Conservation (phyloP, 2,113 vertebrate species). For the Xyrauchen texanus region DNA sequence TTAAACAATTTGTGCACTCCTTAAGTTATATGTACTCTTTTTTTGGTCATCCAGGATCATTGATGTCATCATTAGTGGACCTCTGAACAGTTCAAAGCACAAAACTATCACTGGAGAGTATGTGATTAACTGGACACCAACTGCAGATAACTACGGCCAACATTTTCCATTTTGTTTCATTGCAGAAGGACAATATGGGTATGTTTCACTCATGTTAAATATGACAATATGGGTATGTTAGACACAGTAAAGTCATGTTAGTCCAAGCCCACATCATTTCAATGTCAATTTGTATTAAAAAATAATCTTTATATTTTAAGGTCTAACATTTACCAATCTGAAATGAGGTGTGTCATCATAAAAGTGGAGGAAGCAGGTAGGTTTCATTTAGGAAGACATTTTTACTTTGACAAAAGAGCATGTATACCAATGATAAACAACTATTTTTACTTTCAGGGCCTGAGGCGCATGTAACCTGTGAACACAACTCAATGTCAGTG, state of each 20-base stretch:
- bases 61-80: constrained; percentile 59
- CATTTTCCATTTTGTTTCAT: constrained; percentile 64
- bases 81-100: constrained; percentile 46
- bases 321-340: no score
- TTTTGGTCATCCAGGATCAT: constrained; percentile 43
- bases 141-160: constrained; percentile 45
- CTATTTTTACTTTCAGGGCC: not conserved
- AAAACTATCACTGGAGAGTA: constrained; percentile 5
- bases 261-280: no score
- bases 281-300: no score
- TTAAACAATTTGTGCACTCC: no score
- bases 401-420: no score
- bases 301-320: no score
- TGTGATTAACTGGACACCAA: constrained; percentile 60
- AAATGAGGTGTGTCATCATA: no score
- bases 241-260: not conserved
- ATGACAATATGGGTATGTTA: constrained; percentile 49
- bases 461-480: not conserved
- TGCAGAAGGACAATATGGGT: constrained; percentile 56
- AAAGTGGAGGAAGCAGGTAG: no score
- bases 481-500: constrained; percentile 19
- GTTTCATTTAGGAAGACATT: no score
- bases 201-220: constrained; percentile 36
- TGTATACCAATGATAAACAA: no score
- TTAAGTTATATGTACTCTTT: no score